These are phyloP conservation scores for Rhipidura dahli DNA, from an alignment of 2,113 vertebrate species.

Conservation along the genomic window DNA sequence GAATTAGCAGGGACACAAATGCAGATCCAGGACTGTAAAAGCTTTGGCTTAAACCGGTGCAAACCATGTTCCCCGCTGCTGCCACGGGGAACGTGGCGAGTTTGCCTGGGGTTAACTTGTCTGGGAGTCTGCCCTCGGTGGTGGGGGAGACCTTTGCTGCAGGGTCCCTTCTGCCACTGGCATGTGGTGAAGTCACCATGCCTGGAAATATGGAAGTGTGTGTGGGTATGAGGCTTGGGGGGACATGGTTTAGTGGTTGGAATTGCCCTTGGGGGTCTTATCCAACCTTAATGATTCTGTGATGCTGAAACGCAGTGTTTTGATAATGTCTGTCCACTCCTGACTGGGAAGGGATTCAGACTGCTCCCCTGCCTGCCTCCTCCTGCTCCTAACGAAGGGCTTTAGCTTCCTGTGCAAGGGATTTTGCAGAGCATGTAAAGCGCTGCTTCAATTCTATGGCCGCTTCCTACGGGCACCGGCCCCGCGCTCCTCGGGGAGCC, in stretches of 20 bases:
- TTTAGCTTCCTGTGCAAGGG: constrained; percentile 6
- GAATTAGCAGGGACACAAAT: constrained; percentile 19
- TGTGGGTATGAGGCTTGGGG: not conserved
- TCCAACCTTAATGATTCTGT: not conserved
- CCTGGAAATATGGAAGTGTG: too few species aligned
- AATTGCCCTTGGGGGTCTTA: not conserved
- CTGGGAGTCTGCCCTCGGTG: not conserved
- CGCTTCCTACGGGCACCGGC: not conserved
- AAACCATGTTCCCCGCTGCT: not conserved
- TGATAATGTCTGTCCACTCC: not conserved
- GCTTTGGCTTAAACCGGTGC: constrained; percentile 39
- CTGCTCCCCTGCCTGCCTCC: not conserved
- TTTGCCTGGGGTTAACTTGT: not conserved
- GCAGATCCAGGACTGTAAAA: constrained; percentile 1
- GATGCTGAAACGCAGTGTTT: not conserved
- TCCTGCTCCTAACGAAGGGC: not conserved
- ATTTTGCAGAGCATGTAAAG: constrained; percentile 25
- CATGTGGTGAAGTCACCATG: not conserved
- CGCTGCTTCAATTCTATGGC: not conserved
- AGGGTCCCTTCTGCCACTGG: not conserved
- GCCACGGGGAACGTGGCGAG: fast-evolving
- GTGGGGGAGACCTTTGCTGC: not conserved
- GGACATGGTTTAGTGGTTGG: not conserved
- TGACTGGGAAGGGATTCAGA: not conserved
- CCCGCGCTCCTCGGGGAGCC: not conserved